Percentiles rank a stretch among this genome's conserved stretches.
These are phyloP conservation scores for Apodemia hepburni DNA, from an alignment of 2,888 invertebrate genomes.

Conservation along the genomic window DNA sequence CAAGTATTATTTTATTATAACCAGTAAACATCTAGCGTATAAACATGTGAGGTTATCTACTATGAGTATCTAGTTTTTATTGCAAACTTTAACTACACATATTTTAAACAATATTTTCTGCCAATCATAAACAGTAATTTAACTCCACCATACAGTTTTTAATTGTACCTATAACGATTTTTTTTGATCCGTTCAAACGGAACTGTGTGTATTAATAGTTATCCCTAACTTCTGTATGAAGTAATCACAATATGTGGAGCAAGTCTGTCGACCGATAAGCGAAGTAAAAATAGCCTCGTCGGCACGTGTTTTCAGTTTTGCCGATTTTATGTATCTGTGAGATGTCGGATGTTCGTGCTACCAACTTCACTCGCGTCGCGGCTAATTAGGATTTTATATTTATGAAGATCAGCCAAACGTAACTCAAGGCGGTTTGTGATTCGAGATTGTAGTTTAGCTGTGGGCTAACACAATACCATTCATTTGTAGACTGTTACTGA, in stretches of 20 bases:
- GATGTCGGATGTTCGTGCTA: neutral
- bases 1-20: too few species aligned
- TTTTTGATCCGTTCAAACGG: neutral
- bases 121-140: neutral
- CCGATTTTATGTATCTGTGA: neutral
- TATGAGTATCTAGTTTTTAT: too few species aligned
- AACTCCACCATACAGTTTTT: neutral
- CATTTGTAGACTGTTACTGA: too few species aligned
- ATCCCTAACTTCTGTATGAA: neutral
- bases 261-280: conserved; percentile 13
- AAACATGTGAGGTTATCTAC: too few species aligned
- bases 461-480: too few species aligned
- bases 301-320: neutral
- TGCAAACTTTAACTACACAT: too few species aligned
- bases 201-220: neutral
- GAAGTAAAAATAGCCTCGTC: neutral
- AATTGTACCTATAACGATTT: neutral
- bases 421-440: neutral
- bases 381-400: neutral
- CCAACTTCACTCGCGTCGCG: neutral
- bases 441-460: too few species aligned
- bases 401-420: neutral
- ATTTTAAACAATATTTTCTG: too few species aligned
- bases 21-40: too few species aligned
- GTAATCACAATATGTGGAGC: neutral